Base-by-base conservation (phyloP, 2,797 vertebrate genomes). In the Coranthus polyacanthus region DNA sequence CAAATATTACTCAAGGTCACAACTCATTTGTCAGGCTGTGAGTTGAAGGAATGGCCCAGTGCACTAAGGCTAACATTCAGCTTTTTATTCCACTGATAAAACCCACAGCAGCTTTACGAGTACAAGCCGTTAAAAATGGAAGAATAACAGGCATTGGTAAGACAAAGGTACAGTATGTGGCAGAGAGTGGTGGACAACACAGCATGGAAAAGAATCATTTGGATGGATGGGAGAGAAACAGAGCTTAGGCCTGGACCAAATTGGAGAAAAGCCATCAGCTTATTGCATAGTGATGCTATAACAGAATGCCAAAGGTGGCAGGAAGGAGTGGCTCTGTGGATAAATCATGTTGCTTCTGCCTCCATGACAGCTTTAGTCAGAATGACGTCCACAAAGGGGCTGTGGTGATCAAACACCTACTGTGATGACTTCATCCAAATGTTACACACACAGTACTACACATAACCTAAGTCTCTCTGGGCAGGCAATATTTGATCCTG, bases 1-100 rank as follows among this genome's bases (percentile, higher is more conserved):
- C 83, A 81, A 84, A 87, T 91, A 92, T 92, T 88, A 91, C 89
- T 93, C 92, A 93, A 95, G 95, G 94, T 94, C 87, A 81, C 73
- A 86, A 89, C 91, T 94, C 84, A 91, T 94, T 94, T 91, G 92
- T 95, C 92, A 95, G 72, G 72, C 84, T 85, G 82, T 69, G 86
- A 88, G 68, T 95, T 92, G 76, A 90, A 92, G 79, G 81, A 88
- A 89, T 57, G 79, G 85, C 85, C 82, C 79, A 67, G 56, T 81
- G 83, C 75, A 77, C 89, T 84, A 78, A 83, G 81, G 86, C 84
- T 86, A 92, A 91, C 89, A 85, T 86, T 89, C 88, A 69, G 79
- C 86, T 91, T 93, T 57, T 85, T 86, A 83, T 84, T 88, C 54
- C 50, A 60, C 76, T 88, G 85, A 88, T 89, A 93, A 94, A 93